phyloP scores from a whole-genome alignment of 2,113 vertebrate species.

The Corythornis madagascariensis region DNA sequence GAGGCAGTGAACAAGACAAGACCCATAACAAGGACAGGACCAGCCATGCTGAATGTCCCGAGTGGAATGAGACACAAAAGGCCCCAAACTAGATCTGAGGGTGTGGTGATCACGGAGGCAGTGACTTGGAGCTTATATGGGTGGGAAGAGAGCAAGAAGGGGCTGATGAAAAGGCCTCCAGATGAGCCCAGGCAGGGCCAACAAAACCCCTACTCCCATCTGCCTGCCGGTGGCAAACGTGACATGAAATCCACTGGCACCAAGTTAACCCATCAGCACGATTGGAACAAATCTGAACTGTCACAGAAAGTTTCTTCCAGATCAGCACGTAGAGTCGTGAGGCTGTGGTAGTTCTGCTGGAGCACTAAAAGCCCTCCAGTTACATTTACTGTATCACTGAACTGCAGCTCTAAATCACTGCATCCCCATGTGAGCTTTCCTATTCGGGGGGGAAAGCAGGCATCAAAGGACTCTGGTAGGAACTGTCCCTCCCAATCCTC shows the following conservation, averaged over 20 bases:
- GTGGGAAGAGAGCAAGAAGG: not conserved
- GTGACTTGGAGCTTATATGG: not conserved
- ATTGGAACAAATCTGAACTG: not conserved
- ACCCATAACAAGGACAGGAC: not conserved
- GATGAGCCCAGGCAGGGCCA: not conserved
- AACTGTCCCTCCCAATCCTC: not conserved
- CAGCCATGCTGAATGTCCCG: not conserved
- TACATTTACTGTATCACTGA: not conserved
- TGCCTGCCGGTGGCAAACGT: not conserved
- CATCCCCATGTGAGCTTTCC: not conserved
- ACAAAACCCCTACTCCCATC: not conserved
- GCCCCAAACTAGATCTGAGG: not conserved
- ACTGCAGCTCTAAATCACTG: slow-evolving; percentile 18
- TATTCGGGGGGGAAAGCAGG: not conserved
- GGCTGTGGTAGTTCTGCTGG: not conserved
- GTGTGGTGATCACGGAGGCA: not conserved
- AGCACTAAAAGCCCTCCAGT: not conserved
- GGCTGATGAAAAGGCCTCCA: not conserved
- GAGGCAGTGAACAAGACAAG: not conserved
- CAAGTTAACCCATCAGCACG: not conserved
- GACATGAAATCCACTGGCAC: not conserved
- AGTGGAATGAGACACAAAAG: not conserved
- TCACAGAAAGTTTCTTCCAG: not conserved
- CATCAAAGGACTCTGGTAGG: slow-evolving; percentile 28
- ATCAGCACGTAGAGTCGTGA: not conserved